These are phyloP conservation scores for Phalacrocorax pelagicus DNA, from an alignment of 2,113 vertebrate genomes.

Conservation along the genomic window DNA sequence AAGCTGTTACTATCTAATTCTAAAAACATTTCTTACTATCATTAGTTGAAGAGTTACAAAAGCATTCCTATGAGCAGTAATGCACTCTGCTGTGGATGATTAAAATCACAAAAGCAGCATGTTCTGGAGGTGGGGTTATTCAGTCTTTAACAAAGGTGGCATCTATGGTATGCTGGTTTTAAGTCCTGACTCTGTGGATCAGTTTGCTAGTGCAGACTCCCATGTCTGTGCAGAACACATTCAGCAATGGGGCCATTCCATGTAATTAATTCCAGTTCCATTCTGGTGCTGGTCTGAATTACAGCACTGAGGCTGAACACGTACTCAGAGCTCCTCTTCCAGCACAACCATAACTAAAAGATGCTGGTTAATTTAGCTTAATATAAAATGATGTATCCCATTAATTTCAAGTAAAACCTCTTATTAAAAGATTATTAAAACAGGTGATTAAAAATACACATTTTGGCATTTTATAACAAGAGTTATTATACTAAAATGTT, in stretches of 20 bases:
- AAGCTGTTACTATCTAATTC: not conserved
- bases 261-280: not conserved
- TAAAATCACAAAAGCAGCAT: not conserved
- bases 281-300: not conserved
- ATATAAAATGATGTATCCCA: not conserved
- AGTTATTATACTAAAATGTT: not conserved
- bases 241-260: not conserved
- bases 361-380: not conserved
- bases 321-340: not conserved
- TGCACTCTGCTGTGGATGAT: not conserved
- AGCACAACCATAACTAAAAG: not conserved
- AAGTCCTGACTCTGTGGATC: not conserved
- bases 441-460: not conserved
- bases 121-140: not conserved
- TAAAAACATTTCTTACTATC: not conserved
- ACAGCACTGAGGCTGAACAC: not conserved
- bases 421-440: slow-evolving; percentile 6
- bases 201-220: not conserved
- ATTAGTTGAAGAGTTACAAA: not conserved
- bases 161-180: not conserved
- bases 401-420: not conserved
- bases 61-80: not conserved
- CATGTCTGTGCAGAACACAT: not conserved
- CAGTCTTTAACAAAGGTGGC: not conserved
- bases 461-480: not conserved